Evolutionary conservation across 2,113 vertebrate genomes (phyloP).

Genomic region (Furnarius figulus): DNA sequence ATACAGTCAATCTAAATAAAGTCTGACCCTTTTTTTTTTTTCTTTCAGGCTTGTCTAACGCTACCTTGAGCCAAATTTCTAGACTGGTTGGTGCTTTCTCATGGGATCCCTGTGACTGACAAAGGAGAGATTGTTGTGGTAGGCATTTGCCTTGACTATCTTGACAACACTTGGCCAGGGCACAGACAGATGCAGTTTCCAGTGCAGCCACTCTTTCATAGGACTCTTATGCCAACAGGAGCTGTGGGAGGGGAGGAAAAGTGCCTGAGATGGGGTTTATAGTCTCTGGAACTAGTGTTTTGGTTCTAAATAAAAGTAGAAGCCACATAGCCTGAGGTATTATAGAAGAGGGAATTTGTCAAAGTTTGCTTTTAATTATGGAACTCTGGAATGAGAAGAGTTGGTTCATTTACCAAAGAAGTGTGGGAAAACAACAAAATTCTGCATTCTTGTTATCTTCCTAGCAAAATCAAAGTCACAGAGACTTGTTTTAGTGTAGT

Average conservation of each 20-base stretch:
- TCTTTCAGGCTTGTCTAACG: background rate
- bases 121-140: conserved; percentile 49
- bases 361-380: conserved; percentile 5
- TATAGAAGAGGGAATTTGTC: background rate
- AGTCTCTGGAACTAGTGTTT: background rate
- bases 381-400: background rate
- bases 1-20: background rate
- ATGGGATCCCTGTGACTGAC: conserved; percentile 23
- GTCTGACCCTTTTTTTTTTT: background rate
- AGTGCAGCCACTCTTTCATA: background rate
- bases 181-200: background rate
- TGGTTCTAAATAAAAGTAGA: background rate
- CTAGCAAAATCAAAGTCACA: background rate
- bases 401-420: background rate
- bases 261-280: background rate
- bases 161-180: background rate
- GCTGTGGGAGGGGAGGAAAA: background rate
- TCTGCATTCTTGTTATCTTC: background rate
- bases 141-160: conserved; percentile 14
- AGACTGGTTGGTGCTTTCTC: conserved; percentile 33
- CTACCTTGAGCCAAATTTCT: background rate
- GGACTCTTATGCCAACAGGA: background rate
- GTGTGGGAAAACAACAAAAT: background rate
- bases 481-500: background rate
- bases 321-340: background rate